Conservation (phyloP, 1,140 invertebrate species). For the Scaptomyza montana region DNA sequence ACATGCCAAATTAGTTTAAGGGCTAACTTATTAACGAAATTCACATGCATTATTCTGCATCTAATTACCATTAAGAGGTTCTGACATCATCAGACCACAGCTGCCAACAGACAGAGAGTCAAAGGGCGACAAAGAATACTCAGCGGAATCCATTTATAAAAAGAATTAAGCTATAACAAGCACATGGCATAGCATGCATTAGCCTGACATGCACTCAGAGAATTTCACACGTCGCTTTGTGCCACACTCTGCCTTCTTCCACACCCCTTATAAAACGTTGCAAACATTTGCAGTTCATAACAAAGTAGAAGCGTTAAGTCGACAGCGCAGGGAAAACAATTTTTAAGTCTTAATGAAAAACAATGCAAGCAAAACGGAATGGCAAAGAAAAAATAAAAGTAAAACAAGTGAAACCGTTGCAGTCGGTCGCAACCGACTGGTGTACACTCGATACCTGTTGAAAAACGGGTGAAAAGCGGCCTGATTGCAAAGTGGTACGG, state of each 20-base stretch:
- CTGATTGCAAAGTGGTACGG: too few species aligned
- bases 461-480: too few species aligned
- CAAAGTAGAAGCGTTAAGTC: conserved; percentile 60
- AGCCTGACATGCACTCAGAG: conserved; percentile 40
- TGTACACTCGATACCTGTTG: too few species aligned
- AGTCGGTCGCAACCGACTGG: too few species aligned
- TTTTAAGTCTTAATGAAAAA: conserved; percentile 67
- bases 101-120: conserved; percentile 16
- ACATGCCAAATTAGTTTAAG: conserved; percentile 26
- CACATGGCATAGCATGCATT: conserved; percentile 38
- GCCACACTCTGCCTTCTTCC: too few species aligned
- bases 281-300: conserved; percentile 44
- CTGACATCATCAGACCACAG: conserved; percentile 39
- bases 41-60: conserved; percentile 61
- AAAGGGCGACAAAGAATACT: conserved; percentile 4
- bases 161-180: conserved; percentile 21
- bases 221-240: conserved; percentile 20
- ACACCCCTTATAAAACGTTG: conserved; percentile 20
- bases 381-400: conserved; percentile 8
- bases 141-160: conserved; percentile 10
- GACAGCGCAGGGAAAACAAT: conserved; percentile 65
- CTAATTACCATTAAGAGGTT: conserved; percentile 61
- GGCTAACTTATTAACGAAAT: conserved; percentile 34
- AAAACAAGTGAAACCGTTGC: background rate
- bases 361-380: conserved; percentile 48